Evolutionary conservation across 2,113 vertebrate species (phyloP).

Genomic region (Canis aureus): DNA sequence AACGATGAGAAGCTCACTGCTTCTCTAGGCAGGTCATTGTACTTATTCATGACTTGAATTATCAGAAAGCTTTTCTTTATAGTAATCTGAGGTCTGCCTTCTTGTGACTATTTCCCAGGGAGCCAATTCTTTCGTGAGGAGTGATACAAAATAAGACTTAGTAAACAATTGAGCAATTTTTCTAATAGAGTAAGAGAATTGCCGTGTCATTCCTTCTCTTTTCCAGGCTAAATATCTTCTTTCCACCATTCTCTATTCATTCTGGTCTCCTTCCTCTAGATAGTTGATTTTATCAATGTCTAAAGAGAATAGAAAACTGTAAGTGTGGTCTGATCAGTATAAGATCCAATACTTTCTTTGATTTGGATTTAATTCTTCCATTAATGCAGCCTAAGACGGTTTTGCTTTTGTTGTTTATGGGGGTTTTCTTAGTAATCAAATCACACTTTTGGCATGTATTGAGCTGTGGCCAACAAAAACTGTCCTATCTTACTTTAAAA

Average conservation of each 20-base stretch:
- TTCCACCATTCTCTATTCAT: background rate
- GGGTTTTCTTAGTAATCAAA: background rate
- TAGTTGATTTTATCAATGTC: background rate
- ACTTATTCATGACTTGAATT: slow-evolving; percentile 25
- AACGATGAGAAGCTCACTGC: background rate
- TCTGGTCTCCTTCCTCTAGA: background rate
- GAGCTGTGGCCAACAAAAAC: background rate
- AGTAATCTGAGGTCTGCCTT: slow-evolving; percentile 34
- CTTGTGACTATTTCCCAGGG: background rate
- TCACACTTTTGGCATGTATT: background rate
- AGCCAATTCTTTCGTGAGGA: background rate
- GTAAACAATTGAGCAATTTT: background rate
- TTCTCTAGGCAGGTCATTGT: slow-evolving; percentile 44
- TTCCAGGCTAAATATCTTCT: background rate
- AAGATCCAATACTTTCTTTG: background rate
- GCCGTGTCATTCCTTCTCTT: background rate
- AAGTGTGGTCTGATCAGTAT: background rate
- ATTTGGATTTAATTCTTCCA: background rate
- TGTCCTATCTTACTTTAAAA: background rate
- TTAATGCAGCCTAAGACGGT: background rate
- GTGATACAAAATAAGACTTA: background rate
- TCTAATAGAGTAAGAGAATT: background rate
- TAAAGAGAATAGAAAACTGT: background rate
- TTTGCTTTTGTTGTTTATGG: background rate
- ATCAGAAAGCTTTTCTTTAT: slow-evolving; percentile 15